Base-by-base conservation (phyloP, 1,140 invertebrate genomes). In the Andrena cerasifolii region DNA sequence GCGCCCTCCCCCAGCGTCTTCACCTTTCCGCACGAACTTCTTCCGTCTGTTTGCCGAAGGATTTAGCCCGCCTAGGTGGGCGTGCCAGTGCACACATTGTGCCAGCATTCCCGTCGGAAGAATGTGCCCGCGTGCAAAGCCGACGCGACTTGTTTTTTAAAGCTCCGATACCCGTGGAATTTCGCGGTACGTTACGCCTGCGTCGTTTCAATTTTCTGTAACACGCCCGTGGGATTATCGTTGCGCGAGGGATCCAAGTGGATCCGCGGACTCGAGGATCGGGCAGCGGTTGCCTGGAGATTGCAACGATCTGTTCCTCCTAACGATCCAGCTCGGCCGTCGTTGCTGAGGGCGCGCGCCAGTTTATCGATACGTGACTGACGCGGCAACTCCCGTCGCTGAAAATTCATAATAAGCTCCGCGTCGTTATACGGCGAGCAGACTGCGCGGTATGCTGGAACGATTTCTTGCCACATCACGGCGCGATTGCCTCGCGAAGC, bases 291-390 rank as follows among this genome's bases (percentile, higher is more conserved):
- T 24, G 51, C 14, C 24, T 33, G 33, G n/a, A 72, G 49, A 72
- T 72, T 62, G 56, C 56, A 33, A n/a, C 31, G 14, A n/a, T 4
- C 14, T 24, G 18, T 5, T 24, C 0, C 49, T 24, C 36, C 28
- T 26, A 33, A 31, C n/a, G 59, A 74, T 63, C 24, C 14, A 16
- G 33, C 5, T 33, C 61, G 26, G 71, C 16, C 45, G 49, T 54
- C 59, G 66, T 74, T 74, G 16, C 21, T 5, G 8, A 31, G 5
- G 58, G 18, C 47, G 21, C 18, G 5, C 40, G 3, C 14, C 51
- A 63, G 63, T 63, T 73, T 63, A 51, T 63, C 70, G 70, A 62
- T 63, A 49, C 70, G 70, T 63, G 59, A 63, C 70, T 51, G 31
- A 28, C 24, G 8, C 10, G 12, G 4, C 1, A 3, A 33, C 28